These are phyloP conservation scores for Atopsyche davidsoni DNA, from an alignment of 1,140 invertebrate genomes.

Conservation along the genomic window DNA sequence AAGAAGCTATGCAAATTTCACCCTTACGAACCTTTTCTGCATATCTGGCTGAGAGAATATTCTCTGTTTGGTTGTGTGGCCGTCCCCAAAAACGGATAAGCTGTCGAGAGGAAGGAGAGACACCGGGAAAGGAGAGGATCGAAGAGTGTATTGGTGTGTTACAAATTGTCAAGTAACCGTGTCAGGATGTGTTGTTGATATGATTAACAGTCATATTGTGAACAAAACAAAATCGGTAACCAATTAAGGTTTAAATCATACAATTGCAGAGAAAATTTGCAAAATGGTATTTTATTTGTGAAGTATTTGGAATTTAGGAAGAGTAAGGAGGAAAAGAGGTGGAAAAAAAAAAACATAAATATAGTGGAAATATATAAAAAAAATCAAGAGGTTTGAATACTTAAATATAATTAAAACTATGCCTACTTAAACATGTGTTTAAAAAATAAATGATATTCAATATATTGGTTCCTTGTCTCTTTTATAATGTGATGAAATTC, in stretches of 20 bases:
- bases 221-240: not conserved
- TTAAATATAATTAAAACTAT: too few relatives aligned
- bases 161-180: too few relatives aligned
- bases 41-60: conserved; percentile 29
- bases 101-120: conserved; percentile 11
- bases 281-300: too few relatives aligned
- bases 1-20: too few relatives aligned
- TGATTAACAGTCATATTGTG: not conserved
- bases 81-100: conserved; percentile 28
- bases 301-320: too few relatives aligned
- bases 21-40: conserved; percentile 29
- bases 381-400: not conserved
- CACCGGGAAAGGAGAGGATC: not conserved
- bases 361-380: conserved; percentile 6
- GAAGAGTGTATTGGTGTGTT: too few relatives aligned
- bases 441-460: too few relatives aligned
- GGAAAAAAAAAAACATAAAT: conserved; percentile 17
- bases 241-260: too few relatives aligned
- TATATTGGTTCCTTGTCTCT: too few relatives aligned
- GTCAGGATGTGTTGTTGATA: too few relatives aligned
- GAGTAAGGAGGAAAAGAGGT: conserved; percentile 12
- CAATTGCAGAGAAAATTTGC: not conserved
- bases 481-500: too few relatives aligned
- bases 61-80: conserved; percentile 28
- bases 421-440: too few relatives aligned